Base-by-base conservation (phyloP, 1,140 invertebrate genomes). In the Zaprionus ghesquierei region DNA sequence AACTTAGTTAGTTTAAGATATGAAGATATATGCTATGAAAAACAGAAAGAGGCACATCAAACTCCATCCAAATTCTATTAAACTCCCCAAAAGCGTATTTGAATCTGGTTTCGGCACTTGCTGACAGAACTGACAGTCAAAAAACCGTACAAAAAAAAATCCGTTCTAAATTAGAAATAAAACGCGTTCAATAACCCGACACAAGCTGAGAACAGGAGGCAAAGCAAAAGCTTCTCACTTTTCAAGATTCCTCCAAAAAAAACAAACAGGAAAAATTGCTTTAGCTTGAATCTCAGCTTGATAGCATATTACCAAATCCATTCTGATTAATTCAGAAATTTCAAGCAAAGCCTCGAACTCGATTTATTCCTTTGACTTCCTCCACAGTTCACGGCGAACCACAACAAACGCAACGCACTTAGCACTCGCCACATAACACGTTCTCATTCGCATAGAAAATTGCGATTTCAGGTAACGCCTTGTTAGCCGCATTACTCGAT, bases 321-420 rank as follows among this genome's bases (percentile, higher is more conserved):
- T 49, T 33, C 18, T 35, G n/a, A 9, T n/a, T 23, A 61, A 25
- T 35, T 35, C 29, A 20, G 20, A 61, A 35, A 31, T 54, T 54
- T 33, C 0, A 8, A 2, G 2, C 15, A 41, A 2, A 49, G 13
- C 59, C 27, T 23, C 25, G 44, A 61, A 31, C 44, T 61, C 18
- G 23, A 51, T 51, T 18, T 23, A 10, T 35, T 33, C 29, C 29
- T 56, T 12, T 38, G 18, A 68, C 55, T 68, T 72, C 33, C 69
- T 72, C 27, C 41, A 23, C 63, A 54, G 69, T 72, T 72, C 63
- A 68, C 54, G 69, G 69, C 35, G 10, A 72, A 60, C 49, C 5
- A 29, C 51, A 53, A 54, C 25, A n/a, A n/a, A 60, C 38, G 49
- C 35, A 22, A 58, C 63, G 59, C 59, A 38, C 12, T 46, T 20